Conservation (phyloP, 2,113 vertebrate genomes). For the pig (Sus scrofa) region DNA sequence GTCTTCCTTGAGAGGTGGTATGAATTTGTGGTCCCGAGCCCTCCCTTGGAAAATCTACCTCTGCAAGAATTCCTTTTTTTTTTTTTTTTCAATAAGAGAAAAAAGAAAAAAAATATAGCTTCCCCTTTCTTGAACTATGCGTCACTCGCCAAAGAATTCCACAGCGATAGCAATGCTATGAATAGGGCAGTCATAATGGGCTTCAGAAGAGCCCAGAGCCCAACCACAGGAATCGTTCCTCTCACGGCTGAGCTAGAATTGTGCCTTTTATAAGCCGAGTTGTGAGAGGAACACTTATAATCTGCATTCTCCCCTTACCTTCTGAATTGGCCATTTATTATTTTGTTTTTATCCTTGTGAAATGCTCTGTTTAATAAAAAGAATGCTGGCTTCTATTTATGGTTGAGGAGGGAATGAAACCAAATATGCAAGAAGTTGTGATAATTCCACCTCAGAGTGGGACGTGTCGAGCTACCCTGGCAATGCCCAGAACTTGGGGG, state of each 20-base stretch:
- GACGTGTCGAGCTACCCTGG: background rate
- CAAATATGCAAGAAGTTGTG: background rate
- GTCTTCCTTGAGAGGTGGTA: conserved; percentile 56
- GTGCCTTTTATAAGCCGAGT: conserved; percentile 3
- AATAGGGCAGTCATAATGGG: conserved; percentile 63
- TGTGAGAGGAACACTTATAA: conserved; percentile 3
- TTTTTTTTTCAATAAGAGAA: background rate
- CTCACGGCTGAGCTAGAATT: background rate
- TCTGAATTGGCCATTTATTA: conserved; percentile 47
- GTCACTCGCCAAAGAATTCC: conserved; percentile 71
- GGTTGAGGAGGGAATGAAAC: conserved; percentile 30
- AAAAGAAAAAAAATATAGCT: conserved; percentile 16
- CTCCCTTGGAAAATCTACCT: conserved; percentile 72
- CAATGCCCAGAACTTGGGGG: background rate
- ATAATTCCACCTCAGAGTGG: background rate
- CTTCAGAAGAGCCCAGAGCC: conserved; percentile 9
- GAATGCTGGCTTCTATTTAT: conserved; percentile 26
- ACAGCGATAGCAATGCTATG: conserved; percentile 49
- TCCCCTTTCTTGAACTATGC: conserved; percentile 37
- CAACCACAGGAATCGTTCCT: conserved; percentile 52
- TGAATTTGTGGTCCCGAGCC: conserved; percentile 57
- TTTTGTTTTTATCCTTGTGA: conserved; percentile 34
- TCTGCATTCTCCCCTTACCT: background rate
- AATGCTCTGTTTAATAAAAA: background rate
- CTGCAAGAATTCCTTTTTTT: conserved; percentile 61